Percentiles rank a stretch among this genome's conserved stretches.
phyloP scores from a whole-genome alignment of 2,888 invertebrate genomes.

The Cheilosia variabilis region DNA sequence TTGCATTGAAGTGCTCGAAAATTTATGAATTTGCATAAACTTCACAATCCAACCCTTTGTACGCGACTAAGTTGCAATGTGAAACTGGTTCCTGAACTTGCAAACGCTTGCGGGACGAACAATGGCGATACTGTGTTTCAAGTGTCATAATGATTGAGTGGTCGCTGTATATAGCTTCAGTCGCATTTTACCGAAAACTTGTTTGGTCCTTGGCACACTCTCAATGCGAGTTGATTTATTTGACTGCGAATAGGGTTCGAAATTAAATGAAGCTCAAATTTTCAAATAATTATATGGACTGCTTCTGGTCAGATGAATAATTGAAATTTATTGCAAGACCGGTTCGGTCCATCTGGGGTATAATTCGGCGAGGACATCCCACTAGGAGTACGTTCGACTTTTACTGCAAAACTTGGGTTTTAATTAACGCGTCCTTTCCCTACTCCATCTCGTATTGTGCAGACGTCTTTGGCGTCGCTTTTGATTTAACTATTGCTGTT shows the following conservation, averaged over 20 bases:
- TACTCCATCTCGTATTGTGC: neutral
- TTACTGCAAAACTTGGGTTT: neutral
- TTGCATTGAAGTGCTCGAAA: slow-evolving; percentile 20
- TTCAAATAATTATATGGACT: neutral
- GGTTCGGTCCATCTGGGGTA: neutral
- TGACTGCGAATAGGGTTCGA: neutral
- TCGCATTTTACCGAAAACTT: slow-evolving; percentile 21
- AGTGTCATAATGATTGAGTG: slow-evolving; percentile 68
- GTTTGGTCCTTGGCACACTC: slow-evolving; percentile 46
- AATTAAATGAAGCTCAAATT: slow-evolving; percentile 3
- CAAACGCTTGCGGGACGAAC: slow-evolving; percentile 6
- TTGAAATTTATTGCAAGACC: slow-evolving; percentile 1
- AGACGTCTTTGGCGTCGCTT: slow-evolving; percentile 5
- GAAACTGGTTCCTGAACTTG: slow-evolving; percentile 46
- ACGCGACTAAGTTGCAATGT: slow-evolving; percentile 4
- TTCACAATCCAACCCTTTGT: slow-evolving; percentile 6
- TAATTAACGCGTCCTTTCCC: neutral
- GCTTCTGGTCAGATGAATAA: slow-evolving; percentile 1
- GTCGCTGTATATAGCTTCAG: slow-evolving; percentile 27
- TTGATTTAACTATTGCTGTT: slow-evolving; percentile 8
- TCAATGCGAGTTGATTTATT: slow-evolving; percentile 6
- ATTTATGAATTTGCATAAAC: slow-evolving; percentile 33
- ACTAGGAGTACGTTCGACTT: neutral
- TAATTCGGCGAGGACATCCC: neutral
- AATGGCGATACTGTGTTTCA: slow-evolving; percentile 39